A percentile compares a stretch with the other conserved stretches of the same genome.
These are phyloP conservation scores for Temnothorax rugatulus DNA, from an alignment of 2,888 invertebrate species.

Conservation along the genomic window DNA sequence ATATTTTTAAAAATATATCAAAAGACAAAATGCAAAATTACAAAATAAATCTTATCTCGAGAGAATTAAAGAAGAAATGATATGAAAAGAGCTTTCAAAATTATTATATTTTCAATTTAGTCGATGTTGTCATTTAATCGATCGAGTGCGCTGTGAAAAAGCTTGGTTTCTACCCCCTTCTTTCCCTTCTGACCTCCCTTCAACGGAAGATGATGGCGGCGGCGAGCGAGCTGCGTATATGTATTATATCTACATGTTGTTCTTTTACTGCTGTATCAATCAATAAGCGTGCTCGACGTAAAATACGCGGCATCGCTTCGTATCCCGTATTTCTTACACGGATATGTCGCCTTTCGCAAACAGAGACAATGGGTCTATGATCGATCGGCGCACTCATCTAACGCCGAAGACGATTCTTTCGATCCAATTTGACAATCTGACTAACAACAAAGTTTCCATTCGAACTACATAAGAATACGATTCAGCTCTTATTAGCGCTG, in stretches of 20 bases:
- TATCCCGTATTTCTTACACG: constrained; percentile 47
- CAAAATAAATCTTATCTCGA: neutral
- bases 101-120: constrained; percentile 17
- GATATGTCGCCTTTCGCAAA: constrained; percentile 1
- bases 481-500: neutral
- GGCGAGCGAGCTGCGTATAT: neutral
- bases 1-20: neutral
- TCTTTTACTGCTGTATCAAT: constrained; percentile 72
- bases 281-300: constrained; percentile 68
- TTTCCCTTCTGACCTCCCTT: neutral
- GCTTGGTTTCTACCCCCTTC: neutral
- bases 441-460: neutral
- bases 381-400: neutral
- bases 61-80: neutral
- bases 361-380: neutral
- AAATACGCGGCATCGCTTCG: constrained; percentile 64
- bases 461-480: neutral
- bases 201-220: neutral
- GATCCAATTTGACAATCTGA: neutral
- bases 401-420: neutral
- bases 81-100: neutral
- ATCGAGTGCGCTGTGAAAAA: constrained; percentile 8
- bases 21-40: neutral
- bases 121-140: constrained; percentile 9
- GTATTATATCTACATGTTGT: constrained; percentile 64